Evolutionary conservation across 2,888 invertebrate species (phyloP).

Genomic region (Lasioglossum marginatum): DNA sequence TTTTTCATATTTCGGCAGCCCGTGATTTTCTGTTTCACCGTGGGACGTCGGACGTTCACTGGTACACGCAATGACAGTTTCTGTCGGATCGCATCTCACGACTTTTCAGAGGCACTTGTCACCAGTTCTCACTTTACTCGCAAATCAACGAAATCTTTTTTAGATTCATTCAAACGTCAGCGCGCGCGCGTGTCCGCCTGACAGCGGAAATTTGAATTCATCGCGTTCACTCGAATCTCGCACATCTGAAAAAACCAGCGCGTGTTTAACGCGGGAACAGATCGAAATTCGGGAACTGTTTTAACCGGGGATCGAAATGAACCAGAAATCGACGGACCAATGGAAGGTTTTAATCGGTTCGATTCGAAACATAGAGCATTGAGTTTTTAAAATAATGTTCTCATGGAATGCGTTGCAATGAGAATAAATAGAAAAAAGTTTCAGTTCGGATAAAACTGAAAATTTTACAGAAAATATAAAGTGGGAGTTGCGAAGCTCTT

Average conservation of each 20-base stretch:
- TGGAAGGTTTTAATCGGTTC: not conserved
- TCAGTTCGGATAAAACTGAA: too few species aligned
- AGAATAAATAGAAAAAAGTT: too few species aligned
- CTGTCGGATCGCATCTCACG: constrained; percentile 26
- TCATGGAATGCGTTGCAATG: not conserved
- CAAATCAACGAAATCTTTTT: not conserved
- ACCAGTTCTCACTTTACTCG: not conserved
- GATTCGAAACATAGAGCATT: not conserved
- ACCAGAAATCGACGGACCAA: not conserved
- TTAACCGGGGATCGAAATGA: not conserved
- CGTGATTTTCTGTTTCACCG: constrained; percentile 22
- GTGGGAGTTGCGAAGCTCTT: too few species aligned
- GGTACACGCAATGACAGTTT: constrained; percentile 23
- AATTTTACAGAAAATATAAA: too few species aligned
- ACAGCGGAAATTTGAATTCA: constrained; percentile 11
- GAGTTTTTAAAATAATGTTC: not conserved
- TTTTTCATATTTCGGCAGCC: constrained; percentile 22
- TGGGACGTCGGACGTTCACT: not conserved
- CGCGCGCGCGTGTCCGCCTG: not conserved
- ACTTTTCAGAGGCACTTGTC: constrained; percentile 14
- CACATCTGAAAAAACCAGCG: not conserved
- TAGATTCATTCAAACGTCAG: not conserved
- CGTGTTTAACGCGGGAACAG: not conserved
- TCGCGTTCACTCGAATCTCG: not conserved
- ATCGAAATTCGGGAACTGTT: not conserved